These are phyloP conservation scores for Scolopax rusticola DNA, from an alignment of 2,797 vertebrate species.

Conservation along the genomic window DNA sequence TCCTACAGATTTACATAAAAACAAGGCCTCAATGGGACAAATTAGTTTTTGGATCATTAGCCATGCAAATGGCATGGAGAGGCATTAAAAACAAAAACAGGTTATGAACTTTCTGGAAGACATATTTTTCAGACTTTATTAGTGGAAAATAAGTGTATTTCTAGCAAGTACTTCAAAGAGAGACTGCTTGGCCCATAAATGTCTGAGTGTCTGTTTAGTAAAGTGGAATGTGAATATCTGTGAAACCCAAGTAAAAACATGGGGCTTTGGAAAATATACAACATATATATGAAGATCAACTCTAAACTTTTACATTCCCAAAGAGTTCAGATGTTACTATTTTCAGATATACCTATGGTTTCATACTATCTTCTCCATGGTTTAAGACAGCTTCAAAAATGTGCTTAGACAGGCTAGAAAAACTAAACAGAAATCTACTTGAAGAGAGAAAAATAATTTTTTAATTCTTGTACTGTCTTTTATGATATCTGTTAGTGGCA, in stretches of 20 bases:
- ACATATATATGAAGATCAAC: not conserved
- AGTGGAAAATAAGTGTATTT: slow-evolving; percentile 14
- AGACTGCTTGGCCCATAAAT: not conserved
- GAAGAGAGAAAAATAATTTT: not conserved
- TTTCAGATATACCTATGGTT: slow-evolving; percentile 8
- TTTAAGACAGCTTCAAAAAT: slow-evolving; percentile 19
- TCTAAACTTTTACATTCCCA: not conserved
- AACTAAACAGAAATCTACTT: slow-evolving; percentile 16
- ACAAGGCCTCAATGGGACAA: not conserved
- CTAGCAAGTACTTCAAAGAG: not conserved
- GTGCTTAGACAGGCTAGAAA: not conserved
- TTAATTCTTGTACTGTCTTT: not conserved
- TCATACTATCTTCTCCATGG: not conserved
- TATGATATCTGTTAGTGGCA: not conserved
- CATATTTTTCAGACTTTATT: not conserved
- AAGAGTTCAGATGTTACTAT: slow-evolving; percentile 23
- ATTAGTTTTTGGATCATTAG: not conserved
- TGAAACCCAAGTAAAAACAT: slow-evolving; percentile 9
- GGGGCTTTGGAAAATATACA: slow-evolving; percentile 27
- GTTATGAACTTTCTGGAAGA: not conserved
- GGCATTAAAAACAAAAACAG: not conserved
- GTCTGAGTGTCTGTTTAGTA: not conserved
- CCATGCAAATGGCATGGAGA: not conserved
- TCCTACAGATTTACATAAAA: not conserved
- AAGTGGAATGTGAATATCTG: slow-evolving; percentile 32